A percentile compares a stretch with the other conserved stretches of the same genome.
phyloP scores from a whole-genome alignment of 1,140 invertebrate species.

The Aphelinus certus region DNA sequence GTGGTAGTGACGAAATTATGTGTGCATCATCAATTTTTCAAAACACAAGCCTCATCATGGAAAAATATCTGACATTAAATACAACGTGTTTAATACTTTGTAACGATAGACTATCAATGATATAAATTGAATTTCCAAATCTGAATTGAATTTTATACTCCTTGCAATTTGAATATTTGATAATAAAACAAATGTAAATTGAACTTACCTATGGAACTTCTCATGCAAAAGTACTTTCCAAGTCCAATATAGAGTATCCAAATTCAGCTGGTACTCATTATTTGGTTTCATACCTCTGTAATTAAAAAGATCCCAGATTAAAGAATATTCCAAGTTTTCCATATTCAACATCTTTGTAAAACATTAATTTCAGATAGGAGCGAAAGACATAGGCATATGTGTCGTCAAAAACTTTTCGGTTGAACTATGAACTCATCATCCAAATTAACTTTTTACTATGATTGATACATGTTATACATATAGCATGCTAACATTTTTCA shows the following conservation, averaged over 20 bases:
- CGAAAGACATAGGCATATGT: conserved; percentile 56
- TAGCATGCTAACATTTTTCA: no score
- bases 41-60: conserved; percentile 52
- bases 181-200: no score
- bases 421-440: conserved; percentile 62
- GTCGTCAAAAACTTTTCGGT: conserved; percentile 52
- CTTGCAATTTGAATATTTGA: not conserved
- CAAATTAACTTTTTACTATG: not conserved
- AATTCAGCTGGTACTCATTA: no score
- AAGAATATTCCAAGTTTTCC: conserved; percentile 9
- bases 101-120: not conserved
- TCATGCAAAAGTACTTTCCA: no score
- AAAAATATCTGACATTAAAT: conserved; percentile 26
- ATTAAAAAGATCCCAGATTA: not conserved
- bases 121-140: conserved; percentile 5
- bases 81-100: not conserved
- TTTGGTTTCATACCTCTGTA: no score
- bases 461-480: conserved; percentile 1
- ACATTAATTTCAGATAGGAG: conserved; percentile 58
- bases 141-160: not conserved
- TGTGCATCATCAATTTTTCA: conserved; percentile 44
- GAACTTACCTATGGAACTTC: no score
- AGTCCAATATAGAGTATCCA: no score
- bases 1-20: conserved; percentile 60
- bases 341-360: not conserved